Percentiles rank a stretch among this genome's conserved stretches.
Evolutionary conservation across 2,797 vertebrate species (phyloP).

Genomic region (Sebastes vulpes): DNA sequence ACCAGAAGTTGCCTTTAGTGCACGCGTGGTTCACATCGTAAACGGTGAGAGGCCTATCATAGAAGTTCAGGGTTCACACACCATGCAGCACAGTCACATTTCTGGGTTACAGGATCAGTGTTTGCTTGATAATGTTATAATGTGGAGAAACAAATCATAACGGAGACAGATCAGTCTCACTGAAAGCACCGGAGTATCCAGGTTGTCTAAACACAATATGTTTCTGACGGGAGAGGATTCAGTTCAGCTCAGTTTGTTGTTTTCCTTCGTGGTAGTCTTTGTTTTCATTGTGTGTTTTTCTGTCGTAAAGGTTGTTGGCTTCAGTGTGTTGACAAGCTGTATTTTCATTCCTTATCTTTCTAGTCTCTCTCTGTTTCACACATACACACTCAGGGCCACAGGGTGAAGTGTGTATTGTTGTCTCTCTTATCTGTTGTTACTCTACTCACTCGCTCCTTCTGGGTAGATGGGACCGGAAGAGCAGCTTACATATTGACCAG

Average conservation of each 20-base stretch:
- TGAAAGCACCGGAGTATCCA: not conserved
- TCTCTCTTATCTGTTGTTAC: constrained; percentile 37
- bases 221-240: not conserved
- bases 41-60: not conserved
- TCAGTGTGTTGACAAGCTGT: not conserved
- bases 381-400: not conserved
- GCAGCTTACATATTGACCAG: constrained; percentile 68
- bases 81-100: not conserved
- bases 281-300: not conserved
- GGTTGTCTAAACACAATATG: not conserved
- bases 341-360: not conserved
- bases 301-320: not conserved
- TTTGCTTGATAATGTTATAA: not conserved
- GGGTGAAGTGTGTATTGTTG: constrained; percentile 37
- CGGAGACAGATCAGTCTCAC: not conserved
- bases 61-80: not conserved
- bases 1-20: not conserved
- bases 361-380: not conserved
- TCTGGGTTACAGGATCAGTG: not conserved
- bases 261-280: not conserved
- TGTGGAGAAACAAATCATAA: not conserved
- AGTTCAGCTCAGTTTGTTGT: not conserved
- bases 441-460: constrained; percentile 17
- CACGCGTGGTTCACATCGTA: not conserved
- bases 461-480: constrained; percentile 48